Evolutionary conservation across 2,113 vertebrate genomes (phyloP).

Genomic region (Podarcis cretensis): DNA sequence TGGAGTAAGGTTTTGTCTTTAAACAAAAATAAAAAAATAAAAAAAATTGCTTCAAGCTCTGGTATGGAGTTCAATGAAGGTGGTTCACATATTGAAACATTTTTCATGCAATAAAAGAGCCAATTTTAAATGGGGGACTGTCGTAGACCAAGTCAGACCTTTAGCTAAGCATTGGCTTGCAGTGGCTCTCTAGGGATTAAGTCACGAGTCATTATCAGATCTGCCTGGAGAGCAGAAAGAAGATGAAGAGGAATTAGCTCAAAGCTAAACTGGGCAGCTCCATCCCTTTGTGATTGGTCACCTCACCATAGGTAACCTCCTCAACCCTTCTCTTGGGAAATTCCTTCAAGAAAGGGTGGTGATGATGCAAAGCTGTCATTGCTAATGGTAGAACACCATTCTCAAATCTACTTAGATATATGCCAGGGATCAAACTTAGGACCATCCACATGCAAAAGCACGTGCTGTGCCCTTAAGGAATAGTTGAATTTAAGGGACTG

Average conservation of each 20-base stretch:
- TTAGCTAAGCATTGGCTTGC: background rate
- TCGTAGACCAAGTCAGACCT: background rate
- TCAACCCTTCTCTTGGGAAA: too few species aligned
- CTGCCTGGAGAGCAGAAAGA: background rate
- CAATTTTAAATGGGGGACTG: background rate
- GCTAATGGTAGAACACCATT: too few species aligned
- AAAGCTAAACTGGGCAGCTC: too few species aligned
- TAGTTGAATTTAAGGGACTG: background rate
- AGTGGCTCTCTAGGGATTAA: background rate
- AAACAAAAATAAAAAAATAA: background rate
- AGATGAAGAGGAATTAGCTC: too few species aligned
- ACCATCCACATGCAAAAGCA: background rate
- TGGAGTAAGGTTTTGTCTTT: background rate
- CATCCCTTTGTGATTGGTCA: too few species aligned
- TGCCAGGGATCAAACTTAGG: background rate
- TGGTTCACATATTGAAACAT: background rate
- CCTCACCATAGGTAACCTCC: too few species aligned
- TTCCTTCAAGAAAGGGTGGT: too few species aligned
- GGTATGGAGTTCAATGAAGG: background rate
- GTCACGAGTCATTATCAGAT: background rate
- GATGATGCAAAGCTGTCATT: too few species aligned
- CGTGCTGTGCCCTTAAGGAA: background rate
- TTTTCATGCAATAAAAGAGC: background rate
- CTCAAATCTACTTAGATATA: too few species aligned
- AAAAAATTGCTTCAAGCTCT: slow-evolving; percentile 25